phyloP scores from a whole-genome alignment of 2,113 vertebrate species.

The Centropus bengalensis region DNA sequence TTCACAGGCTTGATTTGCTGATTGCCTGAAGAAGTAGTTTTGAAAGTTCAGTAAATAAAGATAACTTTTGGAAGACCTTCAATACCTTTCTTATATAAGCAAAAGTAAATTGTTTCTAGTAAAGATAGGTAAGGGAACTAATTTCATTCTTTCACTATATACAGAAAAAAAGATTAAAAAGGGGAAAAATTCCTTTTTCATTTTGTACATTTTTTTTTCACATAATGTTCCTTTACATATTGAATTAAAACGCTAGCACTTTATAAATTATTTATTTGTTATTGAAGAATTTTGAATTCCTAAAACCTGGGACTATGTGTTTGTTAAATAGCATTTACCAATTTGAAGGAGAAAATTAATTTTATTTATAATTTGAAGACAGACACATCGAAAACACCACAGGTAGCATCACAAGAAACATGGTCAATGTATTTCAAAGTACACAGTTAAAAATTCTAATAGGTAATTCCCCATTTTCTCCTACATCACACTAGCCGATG shows the following conservation, averaged over 20 bases:
- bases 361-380: neutral
- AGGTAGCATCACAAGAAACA: neutral
- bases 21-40: neutral
- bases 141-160: neutral
- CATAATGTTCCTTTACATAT: neutral
- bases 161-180: neutral
- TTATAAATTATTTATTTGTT: neutral
- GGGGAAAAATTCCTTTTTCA: neutral
- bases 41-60: neutral
- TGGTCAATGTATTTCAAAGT: neutral
- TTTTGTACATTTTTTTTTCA: neutral
- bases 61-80: neutral
- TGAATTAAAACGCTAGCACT: neutral
- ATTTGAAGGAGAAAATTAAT: neutral
- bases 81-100: neutral
- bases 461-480: neutral
- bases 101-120: neutral
- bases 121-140: neutral
- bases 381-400: neutral
- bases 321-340: neutral
- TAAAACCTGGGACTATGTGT: neutral
- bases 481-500: neutral
- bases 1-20: neutral
- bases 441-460: neutral
- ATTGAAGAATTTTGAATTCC: neutral